Evolutionary conservation across 2,888 invertebrate genomes (phyloP).

Genomic region (Eulithis testata): DNA sequence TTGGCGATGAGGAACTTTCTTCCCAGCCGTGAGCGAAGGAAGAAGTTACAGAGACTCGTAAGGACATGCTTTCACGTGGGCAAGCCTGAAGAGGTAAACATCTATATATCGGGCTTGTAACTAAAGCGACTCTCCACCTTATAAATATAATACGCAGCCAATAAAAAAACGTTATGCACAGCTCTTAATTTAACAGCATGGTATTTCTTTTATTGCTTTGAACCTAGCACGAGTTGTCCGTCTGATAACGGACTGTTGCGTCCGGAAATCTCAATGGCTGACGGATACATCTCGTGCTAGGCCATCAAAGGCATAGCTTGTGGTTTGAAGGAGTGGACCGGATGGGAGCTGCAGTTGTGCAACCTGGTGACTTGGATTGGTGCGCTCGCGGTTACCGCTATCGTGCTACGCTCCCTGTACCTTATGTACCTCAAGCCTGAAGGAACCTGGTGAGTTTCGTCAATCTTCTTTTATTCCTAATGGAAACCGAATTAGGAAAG

Average conservation of each 20-base stretch:
- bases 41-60: slow-evolving; percentile 14
- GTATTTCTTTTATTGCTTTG: no score
- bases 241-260: background rate
- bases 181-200: no score
- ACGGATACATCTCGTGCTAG: slow-evolving; percentile 3
- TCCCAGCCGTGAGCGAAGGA: background rate
- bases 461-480: background rate
- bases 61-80: slow-evolving; percentile 11
- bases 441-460: slow-evolving; percentile 21
- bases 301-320: background rate
- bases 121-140: no score
- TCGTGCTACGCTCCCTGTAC: slow-evolving; percentile 56
- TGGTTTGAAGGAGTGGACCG: slow-evolving; percentile 21
- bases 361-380: slow-evolving; percentile 50
- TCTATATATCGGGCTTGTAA: no score
- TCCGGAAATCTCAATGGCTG: background rate
- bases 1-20: background rate
- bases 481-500: no score
- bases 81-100: background rate
- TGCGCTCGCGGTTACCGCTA: slow-evolving; percentile 47
- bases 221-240: background rate
- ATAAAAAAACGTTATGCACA: no score
- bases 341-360: slow-evolving; percentile 33
- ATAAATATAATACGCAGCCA: no score
- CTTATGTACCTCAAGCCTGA: slow-evolving; percentile 54